Evolutionary conservation across 2,797 vertebrate species (phyloP).

Genomic region (Sebastes itinus): DNA sequence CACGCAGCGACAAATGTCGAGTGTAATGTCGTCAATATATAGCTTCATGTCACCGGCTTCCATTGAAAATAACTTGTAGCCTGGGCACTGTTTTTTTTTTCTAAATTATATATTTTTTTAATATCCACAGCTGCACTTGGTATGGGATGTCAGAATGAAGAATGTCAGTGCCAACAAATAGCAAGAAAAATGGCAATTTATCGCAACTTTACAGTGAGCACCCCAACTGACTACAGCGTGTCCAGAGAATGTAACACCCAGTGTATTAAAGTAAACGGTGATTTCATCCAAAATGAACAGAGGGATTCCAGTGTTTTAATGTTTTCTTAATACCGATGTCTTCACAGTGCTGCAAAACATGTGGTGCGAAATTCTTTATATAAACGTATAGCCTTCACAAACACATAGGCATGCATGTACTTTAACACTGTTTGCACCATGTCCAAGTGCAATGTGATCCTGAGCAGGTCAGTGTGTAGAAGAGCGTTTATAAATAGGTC

Average conservation of each 20-base stretch:
- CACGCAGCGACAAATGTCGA: no score
- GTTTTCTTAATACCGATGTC: background rate
- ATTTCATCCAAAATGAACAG: background rate
- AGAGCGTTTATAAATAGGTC: conserved; percentile 78
- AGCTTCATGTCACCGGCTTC: no score
- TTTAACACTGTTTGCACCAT: conserved; percentile 46
- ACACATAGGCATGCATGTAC: conserved; percentile 14
- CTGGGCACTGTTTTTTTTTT: background rate
- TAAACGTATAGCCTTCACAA: conserved; percentile 3
- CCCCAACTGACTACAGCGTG: background rate
- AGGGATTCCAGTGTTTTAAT: background rate
- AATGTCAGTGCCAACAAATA: background rate
- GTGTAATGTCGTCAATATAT: no score
- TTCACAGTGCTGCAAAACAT: background rate
- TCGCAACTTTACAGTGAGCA: background rate
- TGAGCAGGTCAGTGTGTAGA: conserved; percentile 46
- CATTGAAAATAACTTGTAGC: no score
- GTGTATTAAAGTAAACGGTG: background rate
- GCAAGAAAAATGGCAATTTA: background rate
- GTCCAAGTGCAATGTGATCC: conserved; percentile 75
- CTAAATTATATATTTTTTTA: background rate
- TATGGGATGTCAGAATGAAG: no score
- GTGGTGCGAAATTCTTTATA: background rate
- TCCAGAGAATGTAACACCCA: background rate
- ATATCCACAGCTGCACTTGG: background rate